phyloP scores from a whole-genome alignment of 2,113 vertebrate genomes.

The Casuarius casuarius region DNA sequence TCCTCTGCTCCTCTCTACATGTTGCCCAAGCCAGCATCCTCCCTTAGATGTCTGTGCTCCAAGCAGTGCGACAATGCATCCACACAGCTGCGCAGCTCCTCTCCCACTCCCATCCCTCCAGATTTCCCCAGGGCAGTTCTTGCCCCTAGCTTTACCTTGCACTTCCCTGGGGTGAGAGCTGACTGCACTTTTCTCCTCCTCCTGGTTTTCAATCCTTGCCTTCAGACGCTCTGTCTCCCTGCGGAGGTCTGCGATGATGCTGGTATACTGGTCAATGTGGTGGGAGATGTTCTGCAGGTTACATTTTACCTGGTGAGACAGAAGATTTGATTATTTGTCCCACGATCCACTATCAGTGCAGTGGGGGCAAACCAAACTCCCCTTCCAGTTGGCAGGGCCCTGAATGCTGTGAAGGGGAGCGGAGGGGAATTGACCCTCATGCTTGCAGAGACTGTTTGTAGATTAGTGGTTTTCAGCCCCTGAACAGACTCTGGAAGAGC shows the following conservation, averaged over 20 bases:
- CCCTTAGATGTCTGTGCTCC: rapidly evolving
- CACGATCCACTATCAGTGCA: rapidly evolving
- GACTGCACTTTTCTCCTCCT: constrained; percentile 24
- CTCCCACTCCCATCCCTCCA: background rate
- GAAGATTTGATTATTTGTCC: background rate
- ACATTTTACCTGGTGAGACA: constrained; percentile 68
- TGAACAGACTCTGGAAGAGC: background rate
- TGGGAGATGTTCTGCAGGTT: constrained; percentile 71
- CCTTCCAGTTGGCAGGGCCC: background rate
- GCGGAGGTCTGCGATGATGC: constrained; percentile 57
- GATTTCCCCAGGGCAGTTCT: background rate
- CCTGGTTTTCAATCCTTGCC: constrained; percentile 42
- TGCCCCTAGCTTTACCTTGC: constrained; percentile 13
- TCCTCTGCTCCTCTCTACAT: background rate
- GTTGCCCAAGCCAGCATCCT: background rate
- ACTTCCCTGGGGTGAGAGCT: rapidly evolving
- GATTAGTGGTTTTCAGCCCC: background rate
- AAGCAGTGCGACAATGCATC: background rate
- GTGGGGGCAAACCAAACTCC: background rate
- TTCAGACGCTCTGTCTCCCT: constrained; percentile 63
- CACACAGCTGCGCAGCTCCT: background rate
- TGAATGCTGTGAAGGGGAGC: background rate
- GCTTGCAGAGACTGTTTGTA: background rate
- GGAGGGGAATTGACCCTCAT: background rate
- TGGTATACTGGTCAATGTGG: constrained; percentile 60